Conservation (phyloP, 2,113 vertebrate genomes). For the Microtus montanus region DNA sequence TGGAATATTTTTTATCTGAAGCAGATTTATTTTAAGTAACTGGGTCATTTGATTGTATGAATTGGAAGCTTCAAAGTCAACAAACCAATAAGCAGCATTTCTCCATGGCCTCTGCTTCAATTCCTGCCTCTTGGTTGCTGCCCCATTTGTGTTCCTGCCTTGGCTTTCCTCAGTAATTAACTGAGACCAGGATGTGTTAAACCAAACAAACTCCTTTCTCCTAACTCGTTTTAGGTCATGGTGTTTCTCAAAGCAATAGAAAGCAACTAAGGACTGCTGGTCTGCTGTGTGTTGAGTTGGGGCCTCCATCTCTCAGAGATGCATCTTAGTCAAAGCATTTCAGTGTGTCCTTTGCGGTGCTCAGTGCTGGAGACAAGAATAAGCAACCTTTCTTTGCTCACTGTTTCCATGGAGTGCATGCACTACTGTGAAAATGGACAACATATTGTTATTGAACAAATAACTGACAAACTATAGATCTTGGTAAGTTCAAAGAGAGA, state of each 20-base stretch:
- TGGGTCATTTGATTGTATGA: neutral
- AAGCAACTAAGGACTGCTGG: neutral
- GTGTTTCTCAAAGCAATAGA: neutral
- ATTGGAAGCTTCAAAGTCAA: neutral
- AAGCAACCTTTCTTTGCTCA: neutral
- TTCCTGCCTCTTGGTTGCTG: neutral
- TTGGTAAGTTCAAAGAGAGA: neutral
- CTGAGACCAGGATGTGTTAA: neutral
- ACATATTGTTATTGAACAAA: neutral
- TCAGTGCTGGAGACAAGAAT: neutral
- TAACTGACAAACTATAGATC: neutral
- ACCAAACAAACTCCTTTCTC: neutral
- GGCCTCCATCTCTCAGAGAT: neutral
- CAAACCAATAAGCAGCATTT: neutral
- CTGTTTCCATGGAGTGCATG: neutral
- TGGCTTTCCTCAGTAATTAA: neutral
- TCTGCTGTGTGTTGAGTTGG: neutral
- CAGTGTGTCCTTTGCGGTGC: neutral
- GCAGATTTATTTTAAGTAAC: neutral
- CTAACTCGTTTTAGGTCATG: neutral
- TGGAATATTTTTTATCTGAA: neutral
- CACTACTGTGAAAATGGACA: neutral
- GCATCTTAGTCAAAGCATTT: neutral
- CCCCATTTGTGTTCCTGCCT: neutral
- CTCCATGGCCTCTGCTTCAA: neutral